Evolutionary conservation across 2,797 vertebrate species (phyloP).

Genomic region (Helicolenus hilgendorfi): DNA sequence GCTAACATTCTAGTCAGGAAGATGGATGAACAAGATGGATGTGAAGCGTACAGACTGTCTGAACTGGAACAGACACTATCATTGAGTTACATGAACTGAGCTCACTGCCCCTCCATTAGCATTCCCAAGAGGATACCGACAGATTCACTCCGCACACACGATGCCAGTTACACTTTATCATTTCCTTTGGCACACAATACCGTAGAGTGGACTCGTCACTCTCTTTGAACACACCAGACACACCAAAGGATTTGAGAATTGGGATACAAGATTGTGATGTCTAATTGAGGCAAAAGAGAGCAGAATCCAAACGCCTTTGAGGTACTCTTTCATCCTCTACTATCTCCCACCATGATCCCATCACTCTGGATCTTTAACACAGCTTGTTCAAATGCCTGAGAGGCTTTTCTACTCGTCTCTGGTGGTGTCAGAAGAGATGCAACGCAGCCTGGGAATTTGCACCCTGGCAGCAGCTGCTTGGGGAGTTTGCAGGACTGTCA

Average conservation of each 20-base stretch:
- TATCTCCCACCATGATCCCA: conserved; percentile 6
- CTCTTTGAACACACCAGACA: conserved; percentile 14
- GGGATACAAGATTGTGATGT: conserved; percentile 6
- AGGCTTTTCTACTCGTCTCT: conserved; percentile 25
- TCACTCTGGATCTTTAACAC: conserved; percentile 3
- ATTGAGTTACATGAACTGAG: conserved; percentile 37
- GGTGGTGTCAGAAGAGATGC: conserved; percentile 30
- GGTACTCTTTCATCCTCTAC: conserved; percentile 25
- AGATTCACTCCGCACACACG: conserved; percentile 1
- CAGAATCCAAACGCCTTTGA: conserved; percentile 34
- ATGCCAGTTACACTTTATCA: neutral
- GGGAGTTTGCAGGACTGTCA: conserved; percentile 38
- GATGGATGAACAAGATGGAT: conserved; percentile 34
- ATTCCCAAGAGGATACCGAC: conserved; percentile 39
- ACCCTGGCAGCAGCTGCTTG: conserved; percentile 1
- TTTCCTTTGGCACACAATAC: neutral
- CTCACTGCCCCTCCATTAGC: conserved; percentile 41
- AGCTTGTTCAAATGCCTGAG: conserved; percentile 43
- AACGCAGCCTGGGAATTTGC: conserved; percentile 23
- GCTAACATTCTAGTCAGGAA: conserved; percentile 18
- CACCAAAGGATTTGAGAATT: neutral
- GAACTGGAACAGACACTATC: conserved; percentile 14
- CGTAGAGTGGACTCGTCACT: neutral
- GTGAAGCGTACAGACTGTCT: conserved; percentile 5
- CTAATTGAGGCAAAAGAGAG: conserved; percentile 10